Percentiles rank a stretch among this genome's conserved stretches.
These are phyloP conservation scores for Lasioglossum vierecki DNA, from an alignment of 2,888 invertebrate species.

Conservation along the genomic window DNA sequence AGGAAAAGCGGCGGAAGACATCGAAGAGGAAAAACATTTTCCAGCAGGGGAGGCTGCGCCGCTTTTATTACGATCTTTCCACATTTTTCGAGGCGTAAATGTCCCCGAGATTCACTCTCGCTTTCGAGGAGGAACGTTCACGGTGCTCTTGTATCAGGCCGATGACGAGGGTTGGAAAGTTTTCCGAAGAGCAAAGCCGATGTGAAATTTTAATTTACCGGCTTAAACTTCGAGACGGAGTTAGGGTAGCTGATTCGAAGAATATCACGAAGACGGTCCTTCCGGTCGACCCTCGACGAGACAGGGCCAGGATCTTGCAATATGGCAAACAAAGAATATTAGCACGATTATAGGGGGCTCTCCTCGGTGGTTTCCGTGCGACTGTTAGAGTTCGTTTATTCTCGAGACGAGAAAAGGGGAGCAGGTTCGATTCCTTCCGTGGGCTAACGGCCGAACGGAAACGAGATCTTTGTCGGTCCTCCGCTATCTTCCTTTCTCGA, in stretches of 20 bases:
- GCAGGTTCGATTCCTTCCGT: slow-evolving; percentile 19
- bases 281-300: slow-evolving; percentile 19
- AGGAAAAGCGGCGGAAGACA: neutral
- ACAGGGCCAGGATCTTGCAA: slow-evolving; percentile 59
- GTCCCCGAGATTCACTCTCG: slow-evolving; percentile 23
- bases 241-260: neutral
- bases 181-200: slow-evolving; percentile 50
- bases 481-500: neutral
- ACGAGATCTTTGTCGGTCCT: slow-evolving; percentile 32
- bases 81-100: slow-evolving; percentile 24
- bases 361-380: slow-evolving; percentile 35
- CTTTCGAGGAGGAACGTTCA: slow-evolving; percentile 12
- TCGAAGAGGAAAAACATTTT: slow-evolving; percentile 11
- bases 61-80: slow-evolving; percentile 30
- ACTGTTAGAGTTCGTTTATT: slow-evolving; percentile 52
- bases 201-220: slow-evolving; percentile 69
- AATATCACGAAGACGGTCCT: neutral
- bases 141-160: slow-evolving; percentile 1
- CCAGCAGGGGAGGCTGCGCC: neutral
- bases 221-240: neutral
- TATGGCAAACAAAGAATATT: slow-evolving; percentile 72
- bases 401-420: slow-evolving; percentile 5
- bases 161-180: slow-evolving; percentile 55
- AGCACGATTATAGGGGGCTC: slow-evolving; percentile 61
- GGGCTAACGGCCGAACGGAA: slow-evolving; percentile 49